These are phyloP conservation scores for Caenorhabditis virilis DNA, from an alignment of 2,888 invertebrate species.

Conservation along the genomic window DNA sequence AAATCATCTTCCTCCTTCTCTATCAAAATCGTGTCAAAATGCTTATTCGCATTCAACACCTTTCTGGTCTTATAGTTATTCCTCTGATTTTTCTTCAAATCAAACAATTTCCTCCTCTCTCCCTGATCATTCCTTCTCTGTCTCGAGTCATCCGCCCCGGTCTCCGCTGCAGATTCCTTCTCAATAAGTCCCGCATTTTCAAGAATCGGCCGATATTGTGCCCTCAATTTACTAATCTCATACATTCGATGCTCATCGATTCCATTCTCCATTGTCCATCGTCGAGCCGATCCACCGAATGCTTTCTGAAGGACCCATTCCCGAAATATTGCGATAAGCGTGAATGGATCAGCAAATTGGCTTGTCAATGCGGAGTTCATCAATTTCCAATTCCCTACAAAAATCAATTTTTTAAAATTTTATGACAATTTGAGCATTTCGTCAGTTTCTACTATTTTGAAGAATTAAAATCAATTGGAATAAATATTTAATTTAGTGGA, in stretches of 20 bases:
- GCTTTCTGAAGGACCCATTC: slow-evolving; percentile 69
- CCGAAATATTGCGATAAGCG: slow-evolving; percentile 79
- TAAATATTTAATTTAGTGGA: too few relatives aligned
- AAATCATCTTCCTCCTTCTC: slow-evolving; percentile 52
- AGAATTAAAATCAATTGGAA: too few relatives aligned
- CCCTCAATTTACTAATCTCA: slow-evolving; percentile 88
- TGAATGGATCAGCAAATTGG: slow-evolving; percentile 92
- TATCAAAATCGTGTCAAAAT: slow-evolving; percentile 57
- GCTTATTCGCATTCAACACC: slow-evolving; percentile 73
- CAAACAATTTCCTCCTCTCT: slow-evolving; percentile 84
- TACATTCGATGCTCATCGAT: slow-evolving; percentile 96
- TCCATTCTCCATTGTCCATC: slow-evolving; percentile 87
- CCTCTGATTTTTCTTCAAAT: slow-evolving; percentile 75
- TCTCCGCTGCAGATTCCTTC: slow-evolving; percentile 40
- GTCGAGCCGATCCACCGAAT: slow-evolving; percentile 69
- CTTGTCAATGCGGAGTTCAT: slow-evolving; percentile 77
- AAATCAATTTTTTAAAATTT: too few relatives aligned
- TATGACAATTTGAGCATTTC: too few relatives aligned
- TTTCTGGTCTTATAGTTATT: slow-evolving; percentile 72
- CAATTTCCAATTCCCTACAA: slow-evolving; percentile 69
- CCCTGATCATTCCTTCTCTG: slow-evolving; percentile 78
- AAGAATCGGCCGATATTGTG: slow-evolving; percentile 74
- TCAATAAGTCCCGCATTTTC: slow-evolving; percentile 64
- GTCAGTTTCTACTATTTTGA: too few relatives aligned
- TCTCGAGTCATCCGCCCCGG: slow-evolving; percentile 52